Conservation (phyloP, 92 coral and sea anemone species). For the Epizoanthus illoricatus region DNA sequence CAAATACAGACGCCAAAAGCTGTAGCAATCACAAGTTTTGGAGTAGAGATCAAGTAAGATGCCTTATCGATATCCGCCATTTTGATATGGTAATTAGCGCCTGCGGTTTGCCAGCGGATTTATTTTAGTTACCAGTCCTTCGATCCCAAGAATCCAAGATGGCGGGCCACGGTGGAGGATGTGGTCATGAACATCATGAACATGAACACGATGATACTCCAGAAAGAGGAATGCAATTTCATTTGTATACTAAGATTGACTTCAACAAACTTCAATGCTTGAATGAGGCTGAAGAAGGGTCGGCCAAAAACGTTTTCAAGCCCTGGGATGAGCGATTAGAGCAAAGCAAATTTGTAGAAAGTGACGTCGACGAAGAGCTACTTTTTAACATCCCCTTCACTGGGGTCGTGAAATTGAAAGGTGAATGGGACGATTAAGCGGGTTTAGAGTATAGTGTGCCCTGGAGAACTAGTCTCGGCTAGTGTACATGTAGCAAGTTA, state of each 20-base stretch:
- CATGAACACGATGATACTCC: slow-evolving; percentile 74
- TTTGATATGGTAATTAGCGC: not conserved
- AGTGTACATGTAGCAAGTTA: no score
- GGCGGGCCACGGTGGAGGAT: slow-evolving; percentile 75
- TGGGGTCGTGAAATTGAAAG: slow-evolving; percentile 92
- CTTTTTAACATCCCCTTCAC: slow-evolving; percentile 91
- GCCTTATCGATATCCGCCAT: slow-evolving; percentile 32
- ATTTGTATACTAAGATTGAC: slow-evolving; percentile 85
- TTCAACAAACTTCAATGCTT: slow-evolving; percentile 83
- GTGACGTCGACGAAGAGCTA: slow-evolving; percentile 93
- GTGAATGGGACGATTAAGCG: not conserved
- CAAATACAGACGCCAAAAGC: slow-evolving; percentile 78
- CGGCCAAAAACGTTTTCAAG: slow-evolving; percentile 86
- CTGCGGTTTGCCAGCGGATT: not conserved
- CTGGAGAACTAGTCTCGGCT: no score
- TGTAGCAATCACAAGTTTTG: slow-evolving; percentile 64
- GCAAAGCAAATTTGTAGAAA: slow-evolving; percentile 82
- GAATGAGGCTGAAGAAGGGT: slow-evolving; percentile 94
- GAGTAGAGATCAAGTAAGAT: not conserved
- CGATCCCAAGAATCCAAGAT: slow-evolving; percentile 61
- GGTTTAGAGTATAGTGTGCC: not conserved
- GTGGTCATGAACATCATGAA: slow-evolving; percentile 85
- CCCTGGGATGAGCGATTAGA: slow-evolving; percentile 92
- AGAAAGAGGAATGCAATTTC: slow-evolving; percentile 85
- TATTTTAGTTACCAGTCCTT: slow-evolving; percentile 28